Evolutionary conservation across 2,797 vertebrate species (phyloP), one percentile per base, ranked within the genome.

Genomic region (Enoplosus armatus): DNA sequence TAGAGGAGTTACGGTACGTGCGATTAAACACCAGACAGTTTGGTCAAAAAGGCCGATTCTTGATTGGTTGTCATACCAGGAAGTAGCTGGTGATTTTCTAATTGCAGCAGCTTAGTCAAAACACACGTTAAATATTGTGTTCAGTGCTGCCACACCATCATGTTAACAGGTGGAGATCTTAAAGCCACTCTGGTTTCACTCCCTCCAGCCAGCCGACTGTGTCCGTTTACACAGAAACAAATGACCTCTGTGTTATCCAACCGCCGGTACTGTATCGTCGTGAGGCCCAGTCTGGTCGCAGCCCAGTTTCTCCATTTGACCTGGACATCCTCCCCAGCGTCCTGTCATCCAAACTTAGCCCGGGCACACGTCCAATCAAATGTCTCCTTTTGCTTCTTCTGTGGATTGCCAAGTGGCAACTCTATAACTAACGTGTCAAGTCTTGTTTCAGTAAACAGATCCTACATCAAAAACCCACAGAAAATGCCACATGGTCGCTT

Each of bases 271-370:
- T 11, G 55, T 67, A 37, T 63, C 20, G 22, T 0, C 5, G 26
- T 15, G 55, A 29, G 31, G 45, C 41, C 59, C 39, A 10, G 80
- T 48, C 65, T 55, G 31, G 45, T 58, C 24, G 20, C 62, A 37
- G 74, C 35, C 31, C 78, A 55, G 61, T 79, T 33, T 75, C 72
- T 85, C 61, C 55, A 53, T 80, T 81, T 22, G 41, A 82, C 82
- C 65, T 54, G 22, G 56, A 63, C 73, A 56, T 82, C 50, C 72
- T 87, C 79, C 83, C 72, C 79, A 15, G 85, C 63, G 88, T 75
- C 72, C 64, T 79, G 55, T 69, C 47, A 45, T 86, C 90, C 87
- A 91, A 89, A 90, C 85, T 91, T 90, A 91, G 87, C 83, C 58
- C 6, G 39, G 88, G 87, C 90, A 72, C 37, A 7, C 1, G 33